These are phyloP conservation scores for Drosophila nikananu DNA, from an alignment of 1,140 invertebrate species.

Conservation along the genomic window DNA sequence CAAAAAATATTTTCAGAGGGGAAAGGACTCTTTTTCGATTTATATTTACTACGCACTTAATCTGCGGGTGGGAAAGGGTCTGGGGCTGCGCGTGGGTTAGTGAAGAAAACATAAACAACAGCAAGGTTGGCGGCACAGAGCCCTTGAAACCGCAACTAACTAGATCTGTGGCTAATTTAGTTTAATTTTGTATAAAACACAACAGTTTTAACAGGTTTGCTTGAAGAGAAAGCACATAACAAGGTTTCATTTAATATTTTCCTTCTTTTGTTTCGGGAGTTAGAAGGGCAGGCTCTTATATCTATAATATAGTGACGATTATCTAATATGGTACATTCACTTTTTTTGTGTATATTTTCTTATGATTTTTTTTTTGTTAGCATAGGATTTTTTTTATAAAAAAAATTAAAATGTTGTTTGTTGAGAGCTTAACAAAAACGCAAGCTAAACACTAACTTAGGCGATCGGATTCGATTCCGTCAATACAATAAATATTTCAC, in stretches of 20 bases:
- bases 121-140: conserved; percentile 61
- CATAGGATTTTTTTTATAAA: conserved; percentile 74
- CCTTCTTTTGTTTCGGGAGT: conserved; percentile 27
- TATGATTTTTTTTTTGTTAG: conserved; percentile 31
- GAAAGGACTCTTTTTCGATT: conserved; percentile 34
- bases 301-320: conserved; percentile 48
- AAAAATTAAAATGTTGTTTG: conserved; percentile 69
- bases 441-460: conserved; percentile 77
- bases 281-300: conserved; percentile 40
- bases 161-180: conserved; percentile 57
- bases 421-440: conserved; percentile 83
- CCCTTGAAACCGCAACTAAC: conserved; percentile 49
- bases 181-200: conserved; percentile 39
- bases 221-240: conserved; percentile 52
- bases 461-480: conserved; percentile 58
- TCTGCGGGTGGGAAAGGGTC: conserved; percentile 28
- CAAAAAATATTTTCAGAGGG: conserved; percentile 58
- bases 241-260: conserved; percentile 43
- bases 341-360: conserved; percentile 26
- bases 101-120: conserved; percentile 77
- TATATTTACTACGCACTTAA: conserved; percentile 45
- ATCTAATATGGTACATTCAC: conserved; percentile 81
- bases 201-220: conserved; percentile 73
- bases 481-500: conserved; percentile 60
- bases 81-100: conserved; percentile 47